These are phyloP conservation scores for Connochaetes taurinus DNA, from an alignment of 2,113 vertebrate genomes.

Conservation along the genomic window DNA sequence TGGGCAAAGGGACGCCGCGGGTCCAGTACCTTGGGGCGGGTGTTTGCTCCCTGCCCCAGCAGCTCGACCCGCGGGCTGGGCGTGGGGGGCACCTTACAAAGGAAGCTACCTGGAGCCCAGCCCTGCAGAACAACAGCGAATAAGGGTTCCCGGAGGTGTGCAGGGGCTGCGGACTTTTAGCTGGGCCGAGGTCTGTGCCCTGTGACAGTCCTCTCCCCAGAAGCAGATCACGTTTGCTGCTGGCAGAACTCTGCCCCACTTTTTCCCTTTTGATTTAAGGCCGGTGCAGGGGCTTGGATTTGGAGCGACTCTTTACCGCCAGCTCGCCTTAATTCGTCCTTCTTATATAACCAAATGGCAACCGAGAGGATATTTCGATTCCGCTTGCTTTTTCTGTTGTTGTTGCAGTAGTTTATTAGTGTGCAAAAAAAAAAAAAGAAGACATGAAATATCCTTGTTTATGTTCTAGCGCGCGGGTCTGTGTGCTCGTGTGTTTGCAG, in stretches of 20 bases:
- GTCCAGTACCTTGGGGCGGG: background rate
- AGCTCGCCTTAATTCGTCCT: background rate
- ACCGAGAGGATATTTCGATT: background rate
- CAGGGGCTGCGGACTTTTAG: background rate
- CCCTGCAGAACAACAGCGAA: too few species aligned
- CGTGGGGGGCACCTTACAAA: background rate
- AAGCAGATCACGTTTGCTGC: background rate
- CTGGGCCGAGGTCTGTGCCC: background rate
- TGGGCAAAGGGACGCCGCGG: background rate
- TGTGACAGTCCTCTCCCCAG: background rate
- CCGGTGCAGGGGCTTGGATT: background rate
- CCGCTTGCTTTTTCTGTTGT: background rate
- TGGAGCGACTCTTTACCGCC: background rate
- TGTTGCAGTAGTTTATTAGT: constrained; percentile 55
- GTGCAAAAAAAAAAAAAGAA: constrained; percentile 21
- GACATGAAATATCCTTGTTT: constrained; percentile 62
- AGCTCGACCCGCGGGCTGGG: background rate
- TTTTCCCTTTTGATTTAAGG: background rate
- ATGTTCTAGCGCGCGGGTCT: constrained; percentile 41
- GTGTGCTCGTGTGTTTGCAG: constrained; percentile 51
- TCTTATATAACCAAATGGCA: background rate
- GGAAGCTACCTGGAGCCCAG: background rate
- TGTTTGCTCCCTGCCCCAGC: background rate
- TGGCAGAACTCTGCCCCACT: background rate
- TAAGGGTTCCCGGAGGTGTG: background rate